Base-by-base conservation (phyloP, 2,797 vertebrate species). In the Melanogrammus aeglefinus region DNA sequence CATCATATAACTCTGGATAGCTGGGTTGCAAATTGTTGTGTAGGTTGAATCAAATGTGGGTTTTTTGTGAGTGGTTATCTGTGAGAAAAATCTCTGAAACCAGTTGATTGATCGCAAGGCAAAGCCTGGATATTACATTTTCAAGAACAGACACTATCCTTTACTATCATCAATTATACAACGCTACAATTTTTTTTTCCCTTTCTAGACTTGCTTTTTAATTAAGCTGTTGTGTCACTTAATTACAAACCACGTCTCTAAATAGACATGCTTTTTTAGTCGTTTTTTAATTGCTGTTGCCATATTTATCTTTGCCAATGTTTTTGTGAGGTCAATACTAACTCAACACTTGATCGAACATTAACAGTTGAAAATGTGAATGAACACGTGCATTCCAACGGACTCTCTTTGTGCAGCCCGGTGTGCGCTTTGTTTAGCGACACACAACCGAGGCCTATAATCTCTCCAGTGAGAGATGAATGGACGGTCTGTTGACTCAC, bases 81-180 rank as follows among this genome's bases (percentile, higher is more conserved):
- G 57, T 63, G 6, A 8, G 18, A n/a, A 21, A 63, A 4, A 24
- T 63, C 57, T 24, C n/a, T 63, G n/a, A 63, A 63, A 24, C 21
- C 57, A 63, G 63, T 69, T 69, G 63, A 69, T 27, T 69, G 63
- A 69, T 69, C 10, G 63, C 63, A 69, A 69, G 12, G 63, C 63
- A 27, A 69, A 27, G 63, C 63, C 57, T 69, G 5, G 24, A 69
- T 27, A 27, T 69, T 69, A 69, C 9, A 8, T 24, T 63, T 63
- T 63, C 57, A 24, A 3, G 21, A 21, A n/a, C 24, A n/a, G n/a
- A 69, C 63, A 27, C 3, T 9, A 63, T 21, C 0, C 29, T 27
- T 69, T 27, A 27, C 63, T 2, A 27, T 69, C 57, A 27, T 66
- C 9, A 69, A 69, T 69, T 69, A 63, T 63, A 69, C 24, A 69